Evolutionary conservation across 2,888 invertebrate genomes (phyloP).

Genomic region (Agrotis clavis): DNA sequence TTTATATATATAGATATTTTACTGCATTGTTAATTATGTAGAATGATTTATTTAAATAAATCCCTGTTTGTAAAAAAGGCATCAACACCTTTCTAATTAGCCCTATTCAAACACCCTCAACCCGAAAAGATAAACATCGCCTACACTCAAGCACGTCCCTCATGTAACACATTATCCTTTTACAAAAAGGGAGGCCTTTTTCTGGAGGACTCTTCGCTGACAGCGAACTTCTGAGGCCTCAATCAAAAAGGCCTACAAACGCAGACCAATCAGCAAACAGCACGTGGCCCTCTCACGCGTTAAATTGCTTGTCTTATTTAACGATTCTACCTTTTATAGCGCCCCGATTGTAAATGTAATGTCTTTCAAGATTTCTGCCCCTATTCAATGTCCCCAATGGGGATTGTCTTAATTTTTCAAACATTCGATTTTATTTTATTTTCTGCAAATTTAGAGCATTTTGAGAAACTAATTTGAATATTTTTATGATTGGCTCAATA

Average conservation of each 20-base stretch:
- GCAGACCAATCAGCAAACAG: slow-evolving; percentile 54
- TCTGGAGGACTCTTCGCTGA: slow-evolving; percentile 32
- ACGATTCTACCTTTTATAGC: slow-evolving; percentile 62
- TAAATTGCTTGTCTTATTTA: slow-evolving; percentile 65
- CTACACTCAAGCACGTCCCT: slow-evolving; percentile 18
- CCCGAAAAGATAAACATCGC: slow-evolving; percentile 19
- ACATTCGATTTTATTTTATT: too few species aligned
- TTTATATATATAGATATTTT: too few species aligned
- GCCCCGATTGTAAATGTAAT: slow-evolving; percentile 47
- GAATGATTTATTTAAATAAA: too few species aligned
- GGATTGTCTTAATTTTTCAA: too few species aligned
- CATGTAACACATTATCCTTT: slow-evolving; percentile 37
- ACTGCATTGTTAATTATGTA: too few species aligned
- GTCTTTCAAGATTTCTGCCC: slow-evolving; percentile 43
- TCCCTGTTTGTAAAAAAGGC: neutral
- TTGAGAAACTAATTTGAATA: too few species aligned
- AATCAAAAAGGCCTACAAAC: slow-evolving; percentile 45
- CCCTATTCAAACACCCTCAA: slow-evolving; percentile 2
- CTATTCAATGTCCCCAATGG: slow-evolving; percentile 31
- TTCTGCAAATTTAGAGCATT: too few species aligned
- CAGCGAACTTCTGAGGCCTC: slow-evolving; percentile 36
- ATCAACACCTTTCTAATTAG: slow-evolving; percentile 13
- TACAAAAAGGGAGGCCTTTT: slow-evolving; percentile 41
- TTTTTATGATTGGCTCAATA: too few species aligned
- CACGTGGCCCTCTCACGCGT: slow-evolving; percentile 44